Evolutionary conservation across 2,797 vertebrate genomes (phyloP).

Genomic region (Coluber constrictor): DNA sequence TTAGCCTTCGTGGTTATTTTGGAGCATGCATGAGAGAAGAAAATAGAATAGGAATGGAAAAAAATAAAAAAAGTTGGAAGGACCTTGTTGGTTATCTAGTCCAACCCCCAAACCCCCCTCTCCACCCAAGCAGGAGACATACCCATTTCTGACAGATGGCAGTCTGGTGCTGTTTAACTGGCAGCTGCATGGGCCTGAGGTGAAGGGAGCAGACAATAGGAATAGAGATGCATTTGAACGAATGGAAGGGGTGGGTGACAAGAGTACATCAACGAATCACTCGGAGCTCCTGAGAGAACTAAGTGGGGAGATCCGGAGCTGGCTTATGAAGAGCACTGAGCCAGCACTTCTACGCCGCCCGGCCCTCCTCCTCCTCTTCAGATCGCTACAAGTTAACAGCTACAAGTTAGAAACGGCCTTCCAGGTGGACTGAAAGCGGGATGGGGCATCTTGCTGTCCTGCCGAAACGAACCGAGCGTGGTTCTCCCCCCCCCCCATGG

Average conservation of each 20-base stretch:
- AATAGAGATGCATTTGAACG: constrained; percentile 24
- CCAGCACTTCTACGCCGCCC: constrained; percentile 72
- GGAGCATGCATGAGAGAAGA: background rate
- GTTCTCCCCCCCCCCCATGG: no score
- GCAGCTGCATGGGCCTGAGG: no score
- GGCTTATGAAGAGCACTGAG: constrained; percentile 74
- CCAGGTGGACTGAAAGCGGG: constrained; percentile 77
- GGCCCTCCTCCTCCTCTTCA: constrained; percentile 25
- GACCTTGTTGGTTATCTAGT: no score
- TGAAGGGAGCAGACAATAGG: background rate
- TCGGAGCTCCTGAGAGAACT: constrained; percentile 69
- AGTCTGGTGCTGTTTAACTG: background rate
- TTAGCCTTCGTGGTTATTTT: background rate
- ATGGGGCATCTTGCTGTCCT: background rate
- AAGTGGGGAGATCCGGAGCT: constrained; percentile 80
- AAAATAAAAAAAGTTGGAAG: no score
- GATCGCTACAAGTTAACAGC: constrained; percentile 67
- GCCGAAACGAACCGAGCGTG: background rate
- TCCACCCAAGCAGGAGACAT: no score
- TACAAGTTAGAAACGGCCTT: constrained; percentile 83
- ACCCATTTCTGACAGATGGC: no score
- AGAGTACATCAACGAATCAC: constrained; percentile 66
- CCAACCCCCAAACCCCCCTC: no score
- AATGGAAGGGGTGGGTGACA: constrained; percentile 68
- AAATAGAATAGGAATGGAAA: no score